These are phyloP conservation scores for Dromius quadrimaculatus DNA, from an alignment of 2,888 invertebrate species.

Conservation along the genomic window DNA sequence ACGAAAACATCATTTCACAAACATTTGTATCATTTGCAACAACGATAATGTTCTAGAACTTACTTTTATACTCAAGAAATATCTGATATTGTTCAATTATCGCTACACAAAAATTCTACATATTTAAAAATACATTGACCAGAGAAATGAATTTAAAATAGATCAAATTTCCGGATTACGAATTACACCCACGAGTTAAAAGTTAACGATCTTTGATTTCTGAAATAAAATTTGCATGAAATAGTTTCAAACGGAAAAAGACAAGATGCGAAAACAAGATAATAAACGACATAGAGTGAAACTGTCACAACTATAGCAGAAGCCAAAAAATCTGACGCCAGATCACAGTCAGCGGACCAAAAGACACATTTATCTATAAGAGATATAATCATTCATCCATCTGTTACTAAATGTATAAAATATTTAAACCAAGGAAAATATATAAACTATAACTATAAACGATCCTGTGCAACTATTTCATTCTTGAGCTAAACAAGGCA, in stretches of 20 bases:
- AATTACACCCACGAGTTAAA: slow-evolving; percentile 22
- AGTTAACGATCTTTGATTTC: slow-evolving; percentile 20
- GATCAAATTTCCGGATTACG: slow-evolving; percentile 19
- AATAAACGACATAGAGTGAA: slow-evolving; percentile 6
- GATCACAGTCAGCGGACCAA: slow-evolving; percentile 17
- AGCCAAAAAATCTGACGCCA: slow-evolving; percentile 41
- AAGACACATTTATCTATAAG: slow-evolving; percentile 15
- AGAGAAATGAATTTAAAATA: slow-evolving; percentile 13
- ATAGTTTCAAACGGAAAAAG: not conserved
- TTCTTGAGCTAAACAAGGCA: slow-evolving; percentile 55
- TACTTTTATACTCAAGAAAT: slow-evolving; percentile 15
- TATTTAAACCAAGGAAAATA: not conserved
- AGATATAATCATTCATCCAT: slow-evolving; percentile 1
- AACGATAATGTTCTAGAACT: slow-evolving; percentile 36
- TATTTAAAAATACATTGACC: slow-evolving; percentile 15
- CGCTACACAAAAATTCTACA: slow-evolving; percentile 3
- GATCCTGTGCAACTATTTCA: slow-evolving; percentile 37
- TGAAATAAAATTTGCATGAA: slow-evolving; percentile 6
- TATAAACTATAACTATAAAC: not conserved
- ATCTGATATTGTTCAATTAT: slow-evolving; percentile 7
- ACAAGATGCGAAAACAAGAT: slow-evolving; percentile 15
- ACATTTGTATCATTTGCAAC: slow-evolving; percentile 16
- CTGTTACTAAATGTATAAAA: slow-evolving; percentile 9
- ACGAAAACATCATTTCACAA: slow-evolving; percentile 22
- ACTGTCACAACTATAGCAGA: slow-evolving; percentile 15